phyloP scores from a whole-genome alignment of 2,797 vertebrate genomes.

The Simalia tracyae region DNA sequence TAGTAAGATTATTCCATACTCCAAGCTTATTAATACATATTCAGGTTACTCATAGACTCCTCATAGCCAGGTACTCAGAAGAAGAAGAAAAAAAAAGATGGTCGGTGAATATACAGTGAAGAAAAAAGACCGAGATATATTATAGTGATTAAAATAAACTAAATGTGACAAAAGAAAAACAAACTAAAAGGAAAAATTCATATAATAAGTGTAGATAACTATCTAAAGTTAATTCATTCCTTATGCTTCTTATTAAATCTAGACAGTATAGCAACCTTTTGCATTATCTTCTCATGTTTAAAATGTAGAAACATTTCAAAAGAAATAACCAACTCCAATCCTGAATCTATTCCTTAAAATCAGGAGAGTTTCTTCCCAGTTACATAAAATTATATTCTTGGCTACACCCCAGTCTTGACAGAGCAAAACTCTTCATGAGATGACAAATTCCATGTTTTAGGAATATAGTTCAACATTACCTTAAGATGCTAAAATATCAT shows the following conservation, averaged over 20 bases:
- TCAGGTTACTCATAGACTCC: not conserved
- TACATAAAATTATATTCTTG: not conserved
- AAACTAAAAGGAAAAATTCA: not conserved
- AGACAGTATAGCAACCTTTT: not conserved
- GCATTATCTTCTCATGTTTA: not conserved
- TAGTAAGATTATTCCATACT: not conserved
- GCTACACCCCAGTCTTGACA: not conserved
- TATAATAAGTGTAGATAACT: not conserved
- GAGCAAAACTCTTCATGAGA: not conserved
- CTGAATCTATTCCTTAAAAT: not conserved
- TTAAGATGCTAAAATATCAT: not conserved
- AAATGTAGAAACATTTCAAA: not conserved
- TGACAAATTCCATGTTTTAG: not conserved
- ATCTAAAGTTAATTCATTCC: not conserved
- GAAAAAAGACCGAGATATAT: not conserved
- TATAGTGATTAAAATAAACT: not conserved
- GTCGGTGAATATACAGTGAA: not conserved
- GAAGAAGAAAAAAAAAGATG: not conserved
- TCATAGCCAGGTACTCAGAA: not conserved
- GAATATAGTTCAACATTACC: not conserved
- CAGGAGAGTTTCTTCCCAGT: not conserved
- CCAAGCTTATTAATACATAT: not conserved
- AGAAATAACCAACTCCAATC: not conserved
- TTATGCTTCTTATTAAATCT: not conserved
- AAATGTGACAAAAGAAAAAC: not conserved